Base-by-base conservation (phyloP, 1,140 invertebrate species). In the Palaemon carinicauda region DNA sequence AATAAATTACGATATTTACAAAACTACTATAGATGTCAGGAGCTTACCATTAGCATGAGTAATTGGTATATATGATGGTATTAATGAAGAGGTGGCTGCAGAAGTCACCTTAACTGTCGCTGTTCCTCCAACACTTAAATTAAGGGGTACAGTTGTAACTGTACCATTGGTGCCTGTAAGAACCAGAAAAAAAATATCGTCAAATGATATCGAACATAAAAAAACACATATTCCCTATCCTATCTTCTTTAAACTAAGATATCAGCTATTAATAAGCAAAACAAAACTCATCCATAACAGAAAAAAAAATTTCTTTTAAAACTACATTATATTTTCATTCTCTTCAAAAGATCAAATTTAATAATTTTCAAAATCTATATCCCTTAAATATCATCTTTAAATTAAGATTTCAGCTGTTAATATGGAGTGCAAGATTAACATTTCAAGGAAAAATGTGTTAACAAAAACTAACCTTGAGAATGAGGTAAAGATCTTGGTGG, bases 1-100 rank as follows among this genome's bases (percentile, higher is more conserved):
- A n/a, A n/a, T 29, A 0, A 3, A 27, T 9, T 33, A 17, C 1
- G 0, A 53, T 31, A 51, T 78, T 51, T 75, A 31, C 21, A 21
- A 51, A 84, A 75, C 29, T 74, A 53, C 69, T 65, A 51, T n/a
- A n/a, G n/a, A 83, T 29, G 51, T 31, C n/a, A 29, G n/a, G 29
- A 86, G 87, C 88, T 74, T 51, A 89, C 88, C 86, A 88, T 88
- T 88, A 31, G 87, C 69, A 74, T 88, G 87, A 29, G 87, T 88
- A 56, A 85, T 80, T 51, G 87, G 87, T 17, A 88, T 50, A 75
- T 88, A 88, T 14, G 89, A 87, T 52, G 89, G 84, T 33, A 89
- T 80, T 10, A 89, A 65, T n/a, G n/a, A n/a, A 33, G 88, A 88
- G 65, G 83, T 71, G 15, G 88, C 87, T 50, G 87, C 83, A 51